phyloP scores from a whole-genome alignment of 2,113 vertebrate genomes.

The Amazona guildingii region DNA sequence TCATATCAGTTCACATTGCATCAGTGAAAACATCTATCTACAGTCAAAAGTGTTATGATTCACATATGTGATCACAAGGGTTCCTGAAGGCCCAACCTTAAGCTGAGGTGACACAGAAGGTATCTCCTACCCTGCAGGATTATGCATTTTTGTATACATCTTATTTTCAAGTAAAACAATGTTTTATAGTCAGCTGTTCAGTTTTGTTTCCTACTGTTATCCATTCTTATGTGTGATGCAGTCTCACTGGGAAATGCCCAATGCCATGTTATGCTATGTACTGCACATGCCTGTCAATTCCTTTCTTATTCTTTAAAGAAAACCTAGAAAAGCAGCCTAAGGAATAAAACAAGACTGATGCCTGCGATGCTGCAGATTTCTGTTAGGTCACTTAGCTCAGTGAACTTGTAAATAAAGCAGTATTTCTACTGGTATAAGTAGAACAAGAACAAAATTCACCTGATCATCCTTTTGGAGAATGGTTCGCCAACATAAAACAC shows the following conservation, averaged over 20 bases:
- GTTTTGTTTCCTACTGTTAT: not conserved
- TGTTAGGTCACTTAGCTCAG: not conserved
- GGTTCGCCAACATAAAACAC: not conserved
- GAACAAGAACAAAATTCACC: not conserved
- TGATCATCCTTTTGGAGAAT: not conserved
- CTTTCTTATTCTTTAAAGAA: not conserved
- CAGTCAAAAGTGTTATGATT: not conserved
- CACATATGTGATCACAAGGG: not conserved
- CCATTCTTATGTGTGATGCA: not conserved
- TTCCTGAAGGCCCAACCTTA: not conserved
- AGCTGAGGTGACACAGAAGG: not conserved
- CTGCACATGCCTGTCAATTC: not conserved
- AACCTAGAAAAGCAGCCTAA: not conserved
- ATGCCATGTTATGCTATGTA: rapidly evolving
- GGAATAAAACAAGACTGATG: not conserved
- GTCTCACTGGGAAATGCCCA: not conserved
- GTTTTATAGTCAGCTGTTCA: not conserved
- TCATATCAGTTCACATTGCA: not conserved
- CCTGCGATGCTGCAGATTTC: not conserved
- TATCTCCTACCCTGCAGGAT: not conserved
- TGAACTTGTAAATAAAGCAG: not conserved
- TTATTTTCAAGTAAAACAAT: not conserved
- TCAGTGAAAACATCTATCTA: not conserved
- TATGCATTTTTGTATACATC: not conserved
- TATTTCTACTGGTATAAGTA: not conserved